Evolutionary conservation across 37 sponge, comb jelly and placozoan genomes (phyloP).

Genomic region (Tethya wilhelma): DNA sequence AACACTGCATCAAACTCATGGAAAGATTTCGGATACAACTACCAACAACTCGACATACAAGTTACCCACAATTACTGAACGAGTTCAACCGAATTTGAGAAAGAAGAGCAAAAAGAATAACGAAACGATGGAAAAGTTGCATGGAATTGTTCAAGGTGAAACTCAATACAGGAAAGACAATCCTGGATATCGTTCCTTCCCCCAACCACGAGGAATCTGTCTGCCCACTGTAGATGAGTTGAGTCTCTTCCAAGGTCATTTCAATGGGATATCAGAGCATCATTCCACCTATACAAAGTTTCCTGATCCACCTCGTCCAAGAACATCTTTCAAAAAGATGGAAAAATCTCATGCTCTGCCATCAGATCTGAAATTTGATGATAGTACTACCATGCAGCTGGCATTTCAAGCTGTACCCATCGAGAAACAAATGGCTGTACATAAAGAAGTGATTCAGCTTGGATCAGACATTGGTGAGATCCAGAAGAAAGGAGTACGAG

Average conservation of each 20-base stretch:
- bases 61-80: no score
- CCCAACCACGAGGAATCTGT: not conserved
- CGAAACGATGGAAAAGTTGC: not conserved
- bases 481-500: no score
- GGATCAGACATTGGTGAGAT: no score
- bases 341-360: not conserved
- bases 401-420: no score
- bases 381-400: not conserved
- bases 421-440: no score
- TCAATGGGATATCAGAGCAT: not conserved
- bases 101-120: not conserved
- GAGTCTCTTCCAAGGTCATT: not conserved
- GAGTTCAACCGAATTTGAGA: not conserved
- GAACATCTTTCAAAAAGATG: not conserved
- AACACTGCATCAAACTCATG: no score
- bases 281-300: not conserved
- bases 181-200: not conserved
- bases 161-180: not conserved
- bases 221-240: not conserved
- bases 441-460: no score
- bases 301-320: not conserved
- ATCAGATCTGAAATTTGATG: no score
- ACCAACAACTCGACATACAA: no score
- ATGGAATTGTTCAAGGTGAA: not conserved
- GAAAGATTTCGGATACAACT: no score